Evolutionary conservation across 2,797 vertebrate species (phyloP).

Genomic region (Acrossocheilus fasciatus): DNA sequence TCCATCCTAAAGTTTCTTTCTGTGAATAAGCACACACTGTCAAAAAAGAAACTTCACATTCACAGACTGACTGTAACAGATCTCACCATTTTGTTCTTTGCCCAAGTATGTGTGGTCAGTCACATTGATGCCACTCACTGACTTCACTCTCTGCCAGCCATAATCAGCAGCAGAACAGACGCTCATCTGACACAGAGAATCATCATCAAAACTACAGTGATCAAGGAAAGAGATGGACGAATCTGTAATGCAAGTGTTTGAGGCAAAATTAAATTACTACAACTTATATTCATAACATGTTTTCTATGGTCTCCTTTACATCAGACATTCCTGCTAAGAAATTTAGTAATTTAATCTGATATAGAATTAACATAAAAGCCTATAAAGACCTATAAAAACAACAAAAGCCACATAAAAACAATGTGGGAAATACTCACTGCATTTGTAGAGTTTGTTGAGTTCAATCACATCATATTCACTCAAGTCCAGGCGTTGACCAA

Average conservation of each 20-base stretch:
- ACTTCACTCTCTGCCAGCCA: conserved; percentile 29
- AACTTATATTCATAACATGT: not conserved
- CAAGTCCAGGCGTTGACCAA: conserved; percentile 83
- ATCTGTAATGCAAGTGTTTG: conserved; percentile 15
- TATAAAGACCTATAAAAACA: not conserved
- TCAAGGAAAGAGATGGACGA: conserved; percentile 49
- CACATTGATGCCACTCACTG: conserved; percentile 30
- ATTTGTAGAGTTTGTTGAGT: conserved; percentile 83
- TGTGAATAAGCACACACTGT: not conserved
- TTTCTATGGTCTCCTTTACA: not conserved
- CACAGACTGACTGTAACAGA: not conserved
- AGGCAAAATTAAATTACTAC: not conserved
- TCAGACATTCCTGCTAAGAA: not conserved
- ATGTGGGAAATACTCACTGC: conserved; percentile 77
- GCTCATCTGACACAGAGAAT: conserved; percentile 41
- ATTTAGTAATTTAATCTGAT: not conserved
- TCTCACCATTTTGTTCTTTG: conserved; percentile 43
- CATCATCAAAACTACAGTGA: conserved; percentile 48
- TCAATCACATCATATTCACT: conserved; percentile 72
- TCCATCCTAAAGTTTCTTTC: not conserved
- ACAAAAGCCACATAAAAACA: not conserved
- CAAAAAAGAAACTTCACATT: not conserved
- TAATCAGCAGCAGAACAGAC: conserved; percentile 15
- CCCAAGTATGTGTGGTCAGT: conserved; percentile 46
- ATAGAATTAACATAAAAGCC: not conserved